Base-by-base conservation (phyloP, 2,113 vertebrate genomes). In the Myotis yumanensis region DNA sequence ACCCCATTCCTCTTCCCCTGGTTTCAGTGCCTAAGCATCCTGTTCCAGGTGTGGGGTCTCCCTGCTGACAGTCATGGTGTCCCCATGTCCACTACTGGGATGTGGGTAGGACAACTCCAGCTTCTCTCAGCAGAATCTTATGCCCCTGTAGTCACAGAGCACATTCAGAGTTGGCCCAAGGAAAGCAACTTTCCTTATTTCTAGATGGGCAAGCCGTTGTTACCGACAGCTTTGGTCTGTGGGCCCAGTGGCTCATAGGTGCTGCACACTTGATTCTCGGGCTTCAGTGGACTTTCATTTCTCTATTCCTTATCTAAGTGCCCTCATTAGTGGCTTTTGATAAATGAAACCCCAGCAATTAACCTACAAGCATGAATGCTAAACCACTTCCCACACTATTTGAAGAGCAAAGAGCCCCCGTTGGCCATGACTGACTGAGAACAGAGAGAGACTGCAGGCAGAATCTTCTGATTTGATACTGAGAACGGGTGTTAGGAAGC, bases 21-120 rank as follows among this genome's bases (percentile, higher is more conserved):
- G 51, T 75, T 23, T 0, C 37, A 32, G 16, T 2, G 18, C 73
- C 18, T 0, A 0, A 8, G 51, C 23, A 4, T 59, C 8, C 82
- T 81, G 23, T 64, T 93, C 52, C 52, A 25, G 15, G 77, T 57
- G 30, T 75, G 79, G 86, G 96, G 96, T 97, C 94, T 96, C 96
- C 97, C 93, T 94, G 72, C 82, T 96, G 89, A 40, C n/a, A 1
- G 52, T 48, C 64, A 5, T 1, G 11, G 32, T 10, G 25, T 66
- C 30, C 48, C 64, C 2, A 15, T 4, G 68, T 35, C 71, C 73
- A 48, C 43, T 77, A 11, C 22, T 77, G 82, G 40, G 40, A 71
- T 18, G 28, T 28, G 20, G n/a, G 46, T 5, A 15, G 57, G 25
- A 46, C 8, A 66, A 3, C 7, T 18, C 84, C 15, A 11, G 4